phyloP scores from a whole-genome alignment of 92 coral and sea anemone species.

The Metridium senile region DNA sequence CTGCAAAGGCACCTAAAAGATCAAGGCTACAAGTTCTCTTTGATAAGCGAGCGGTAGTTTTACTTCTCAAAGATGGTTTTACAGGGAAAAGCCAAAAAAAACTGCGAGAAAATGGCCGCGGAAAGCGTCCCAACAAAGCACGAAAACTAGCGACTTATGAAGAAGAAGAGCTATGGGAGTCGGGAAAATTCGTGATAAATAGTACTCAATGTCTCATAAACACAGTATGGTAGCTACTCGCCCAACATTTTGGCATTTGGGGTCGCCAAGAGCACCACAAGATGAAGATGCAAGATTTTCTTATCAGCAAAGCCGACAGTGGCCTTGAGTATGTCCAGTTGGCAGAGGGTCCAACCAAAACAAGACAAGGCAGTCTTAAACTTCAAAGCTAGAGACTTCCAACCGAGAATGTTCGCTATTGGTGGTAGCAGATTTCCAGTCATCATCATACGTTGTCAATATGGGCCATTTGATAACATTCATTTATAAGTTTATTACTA shows the following conservation, averaged over 20 bases:
- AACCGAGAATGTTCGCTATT: slow-evolving; percentile 49
- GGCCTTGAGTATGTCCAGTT: slow-evolving; percentile 45
- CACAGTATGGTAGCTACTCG: slow-evolving; percentile 42
- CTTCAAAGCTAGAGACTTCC: slow-evolving; percentile 33
- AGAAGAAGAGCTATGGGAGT: slow-evolving; percentile 41
- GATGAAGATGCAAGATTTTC: slow-evolving; percentile 44
- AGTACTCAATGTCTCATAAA: slow-evolving; percentile 36
- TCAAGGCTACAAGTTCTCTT: slow-evolving; percentile 23
- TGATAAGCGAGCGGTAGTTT: slow-evolving; percentile 39
- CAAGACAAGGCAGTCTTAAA: slow-evolving; percentile 35
- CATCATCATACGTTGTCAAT: too few relatives aligned
- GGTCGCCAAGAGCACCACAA: too few relatives aligned
- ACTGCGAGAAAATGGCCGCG: slow-evolving; percentile 13
- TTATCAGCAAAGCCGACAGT: slow-evolving; percentile 32
- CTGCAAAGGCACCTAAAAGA: neutral
- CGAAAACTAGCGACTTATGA: slow-evolving; percentile 19
- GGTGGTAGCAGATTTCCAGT: slow-evolving; percentile 46
- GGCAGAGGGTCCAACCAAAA: too few relatives aligned
- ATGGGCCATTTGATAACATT: too few relatives aligned
- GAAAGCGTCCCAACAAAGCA: slow-evolving; percentile 39
- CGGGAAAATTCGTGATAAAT: slow-evolving; percentile 29
- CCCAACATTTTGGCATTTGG: slow-evolving; percentile 41
- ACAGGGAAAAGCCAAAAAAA: slow-evolving; percentile 37
- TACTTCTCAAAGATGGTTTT: too few relatives aligned
- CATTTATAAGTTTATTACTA: too few relatives aligned